Base-by-base conservation (phyloP, 2,797 vertebrate species). In the Emydoidea blandingii region DNA sequence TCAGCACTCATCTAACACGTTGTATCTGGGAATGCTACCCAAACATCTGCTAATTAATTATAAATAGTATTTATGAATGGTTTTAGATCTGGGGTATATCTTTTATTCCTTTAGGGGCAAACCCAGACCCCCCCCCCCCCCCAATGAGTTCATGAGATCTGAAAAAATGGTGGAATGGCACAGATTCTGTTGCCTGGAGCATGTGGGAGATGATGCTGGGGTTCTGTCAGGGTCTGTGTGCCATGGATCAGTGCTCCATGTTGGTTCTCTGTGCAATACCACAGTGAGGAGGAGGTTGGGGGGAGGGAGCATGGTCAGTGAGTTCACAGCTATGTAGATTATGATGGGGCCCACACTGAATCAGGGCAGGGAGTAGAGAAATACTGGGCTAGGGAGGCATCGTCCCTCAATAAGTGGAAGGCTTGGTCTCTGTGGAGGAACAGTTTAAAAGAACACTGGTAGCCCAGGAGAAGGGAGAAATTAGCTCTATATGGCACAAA, bases 291-390 rank as follows among this genome's bases (percentile, higher is more conserved):
- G 19, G 5, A 34, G 4, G 83, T 79, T 44, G 29, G 52, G 21
- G 53, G 21, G 23, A 10, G 54, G 54, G 54, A 10, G 54, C 23
- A 9, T 54, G 21, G 54, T 9, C 31, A 27, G 4, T 34, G 14
- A 8, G 41, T 34, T 54, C 0, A 0, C 47, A 78, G 37, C 49
- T 7, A 4, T 54, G 9, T 9, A 4, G 54, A 25, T 54, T 54
- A 23, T 54, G 21, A 54, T 25, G 23, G 8, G 54, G 54, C 54
- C 54, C 21, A 54, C 54, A 23, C 21, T 25, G 54, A 25, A 54
- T 25, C 54, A 54, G 54, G 54, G 21, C 54, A 54, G 23, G 54
- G 54, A 54, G 8, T 10, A 54, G 54, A 54, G 54, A 4, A 54
- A 25, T 10, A 25, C 54, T 23, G 54, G 54, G 21, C 54, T 54